Percentiles rank a stretch among this genome's conserved stretches.
Evolutionary conservation across 2,888 invertebrate genomes (phyloP).

Genomic region (Trachelus tabidus): DNA sequence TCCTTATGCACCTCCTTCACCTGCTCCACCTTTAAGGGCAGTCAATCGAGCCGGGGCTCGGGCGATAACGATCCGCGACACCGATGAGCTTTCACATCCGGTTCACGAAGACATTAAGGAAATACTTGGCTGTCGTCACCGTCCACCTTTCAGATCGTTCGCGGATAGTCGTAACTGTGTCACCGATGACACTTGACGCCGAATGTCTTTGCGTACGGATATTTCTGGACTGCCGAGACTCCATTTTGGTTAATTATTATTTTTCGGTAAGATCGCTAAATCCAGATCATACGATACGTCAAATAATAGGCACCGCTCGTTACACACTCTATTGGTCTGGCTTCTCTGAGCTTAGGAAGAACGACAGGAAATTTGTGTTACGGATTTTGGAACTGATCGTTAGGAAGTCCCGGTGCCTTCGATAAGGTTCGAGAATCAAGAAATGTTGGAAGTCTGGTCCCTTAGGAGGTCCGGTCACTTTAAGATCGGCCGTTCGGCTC

Average conservation of each 20-base stretch:
- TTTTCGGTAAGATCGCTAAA: conserved; percentile 33
- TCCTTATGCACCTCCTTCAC: background rate
- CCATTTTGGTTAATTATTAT: conserved; percentile 14
- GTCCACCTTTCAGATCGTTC: background rate
- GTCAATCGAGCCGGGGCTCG: background rate
- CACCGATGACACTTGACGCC: background rate
- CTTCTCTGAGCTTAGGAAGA: background rate
- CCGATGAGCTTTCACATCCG: background rate
- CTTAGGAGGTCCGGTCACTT: background rate
- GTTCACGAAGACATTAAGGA: conserved; percentile 4
- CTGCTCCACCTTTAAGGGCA: background rate
- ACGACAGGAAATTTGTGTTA: background rate
- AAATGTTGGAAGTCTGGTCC: background rate
- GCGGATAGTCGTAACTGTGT: conserved; percentile 2
- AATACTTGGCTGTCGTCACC: background rate
- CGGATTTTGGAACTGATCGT: background rate
- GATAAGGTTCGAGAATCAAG: background rate
- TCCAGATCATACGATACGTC: background rate
- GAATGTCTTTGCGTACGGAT: background rate
- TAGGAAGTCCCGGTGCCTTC: background rate
- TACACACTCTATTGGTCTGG: background rate
- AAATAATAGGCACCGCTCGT: background rate
- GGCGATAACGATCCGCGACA: background rate
- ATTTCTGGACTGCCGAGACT: conserved; percentile 7
- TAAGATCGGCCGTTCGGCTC: background rate